Base-by-base conservation (phyloP, 2,888 invertebrate genomes). In the Rhingia rostrata region DNA sequence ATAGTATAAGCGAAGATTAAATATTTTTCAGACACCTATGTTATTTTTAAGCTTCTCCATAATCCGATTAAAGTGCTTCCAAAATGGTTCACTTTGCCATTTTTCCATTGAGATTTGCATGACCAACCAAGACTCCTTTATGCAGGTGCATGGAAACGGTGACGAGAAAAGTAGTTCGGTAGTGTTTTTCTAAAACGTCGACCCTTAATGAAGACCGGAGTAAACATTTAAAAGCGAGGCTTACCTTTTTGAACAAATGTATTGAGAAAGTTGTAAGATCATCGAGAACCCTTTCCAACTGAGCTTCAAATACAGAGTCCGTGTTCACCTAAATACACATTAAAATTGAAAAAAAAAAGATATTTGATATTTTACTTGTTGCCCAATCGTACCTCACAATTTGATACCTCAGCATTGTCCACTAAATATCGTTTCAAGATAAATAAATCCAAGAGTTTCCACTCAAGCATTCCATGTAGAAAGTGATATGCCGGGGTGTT, bases 71-170 rank as follows among this genome's bases (percentile, higher is more conserved):
- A 92, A 91, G 67, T 91, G 88, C 2, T 88, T 87, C 93, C 93
- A 93, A 87, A 93, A 93, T 6, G 67, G 84, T 4, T 86, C 77
- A 1, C 30, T 30, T 7, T 77, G 61, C 87, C 88, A 88, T 61
- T 91, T 90, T 75, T 92, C 92, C 3, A 92, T 87, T 0, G 92
- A 89, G 33, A 92, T 88, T 86, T 92, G 92, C 9, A 94, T 82
- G 87, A 94, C 90, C 0, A 93, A 88, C 94, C 94, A 94, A 45
- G 93, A 87, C 88, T 94, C 94, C 88, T 93, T 92, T 4, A 92
- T 89, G 86, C 94, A 94, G 10, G 92, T 92, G 77, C 94, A 94
- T 72, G 92, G 92, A 87, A 93, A 94, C 0, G 93, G 92, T 12
- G 92, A 92, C 60, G 89, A 91, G n/a, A 90, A 89, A 14, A 90